Conservation (phyloP, 2,797 vertebrate genomes). For the Bothrops alternatus region DNA sequence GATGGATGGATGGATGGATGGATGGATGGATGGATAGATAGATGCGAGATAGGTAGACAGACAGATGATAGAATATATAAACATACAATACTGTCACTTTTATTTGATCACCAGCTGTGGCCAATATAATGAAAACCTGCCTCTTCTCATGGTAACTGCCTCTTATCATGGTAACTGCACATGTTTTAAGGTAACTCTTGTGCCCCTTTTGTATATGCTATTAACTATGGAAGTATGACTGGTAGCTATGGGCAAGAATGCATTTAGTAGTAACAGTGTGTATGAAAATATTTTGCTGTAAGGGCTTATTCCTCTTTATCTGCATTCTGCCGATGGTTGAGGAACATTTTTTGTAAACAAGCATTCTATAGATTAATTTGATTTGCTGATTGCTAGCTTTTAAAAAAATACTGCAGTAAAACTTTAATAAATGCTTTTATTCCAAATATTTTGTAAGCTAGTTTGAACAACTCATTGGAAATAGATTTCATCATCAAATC, state of each 20-base stretch:
- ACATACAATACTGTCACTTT: background rate
- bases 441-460: background rate
- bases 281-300: background rate
- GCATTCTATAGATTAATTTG: background rate
- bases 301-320: background rate
- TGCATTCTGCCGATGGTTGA: background rate
- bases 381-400: background rate
- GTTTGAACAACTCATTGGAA: background rate
- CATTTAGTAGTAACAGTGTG: background rate
- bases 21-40: too few relatives aligned
- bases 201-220: background rate
- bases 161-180: background rate
- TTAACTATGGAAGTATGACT: background rate
- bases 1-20: too few relatives aligned
- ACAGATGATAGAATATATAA: too few relatives aligned
- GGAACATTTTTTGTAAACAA: background rate
- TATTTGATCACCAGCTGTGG: background rate
- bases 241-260: background rate
- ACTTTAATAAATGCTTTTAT: background rate
- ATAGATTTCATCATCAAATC: background rate
- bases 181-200: background rate
- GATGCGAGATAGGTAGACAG: too few relatives aligned
- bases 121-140: background rate
- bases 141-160: background rate
- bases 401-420: background rate